A percentile compares a stretch with the other conserved stretches of the same genome.
These are phyloP conservation scores for Chionoecetes opilio DNA, from an alignment of 1,140 invertebrate genomes.

Conservation along the genomic window DNA sequence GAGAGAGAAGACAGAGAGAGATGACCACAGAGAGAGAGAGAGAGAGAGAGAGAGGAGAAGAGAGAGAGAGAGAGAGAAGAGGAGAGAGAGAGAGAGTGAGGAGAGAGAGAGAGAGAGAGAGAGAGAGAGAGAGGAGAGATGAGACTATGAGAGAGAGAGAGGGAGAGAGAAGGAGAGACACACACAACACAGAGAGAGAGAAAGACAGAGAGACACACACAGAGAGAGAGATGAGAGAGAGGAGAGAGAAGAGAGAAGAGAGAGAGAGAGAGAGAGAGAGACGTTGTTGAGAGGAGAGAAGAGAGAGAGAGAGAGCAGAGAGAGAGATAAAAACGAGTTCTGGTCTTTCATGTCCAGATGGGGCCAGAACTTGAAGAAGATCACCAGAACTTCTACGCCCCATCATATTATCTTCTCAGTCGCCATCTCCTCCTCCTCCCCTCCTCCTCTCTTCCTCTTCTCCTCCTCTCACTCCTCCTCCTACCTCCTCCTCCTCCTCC, in stretches of 20 bases:
- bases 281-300: background rate
- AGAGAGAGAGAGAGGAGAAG: background rate
- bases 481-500: background rate
- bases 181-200: too few relatives aligned
- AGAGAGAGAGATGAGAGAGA: background rate
- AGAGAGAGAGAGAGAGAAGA: background rate
- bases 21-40: background rate
- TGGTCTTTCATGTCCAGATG: background rate
- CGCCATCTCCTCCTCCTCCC: background rate
- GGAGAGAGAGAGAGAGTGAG: background rate
- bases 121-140: too few relatives aligned
- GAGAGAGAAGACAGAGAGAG: too few relatives aligned
- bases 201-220: too few relatives aligned
- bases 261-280: background rate
- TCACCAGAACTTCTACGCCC: background rate
- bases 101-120: background rate
- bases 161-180: background rate
- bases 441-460: background rate
- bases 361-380: too few relatives aligned
- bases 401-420: background rate
- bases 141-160: background rate
- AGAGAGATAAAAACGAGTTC: background rate
- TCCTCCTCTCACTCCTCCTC: conserved; percentile 9
- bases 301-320: background rate
- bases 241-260: background rate